Evolutionary conservation across 2,797 vertebrate species (phyloP).

Genomic region (Antrozous pallidus): DNA sequence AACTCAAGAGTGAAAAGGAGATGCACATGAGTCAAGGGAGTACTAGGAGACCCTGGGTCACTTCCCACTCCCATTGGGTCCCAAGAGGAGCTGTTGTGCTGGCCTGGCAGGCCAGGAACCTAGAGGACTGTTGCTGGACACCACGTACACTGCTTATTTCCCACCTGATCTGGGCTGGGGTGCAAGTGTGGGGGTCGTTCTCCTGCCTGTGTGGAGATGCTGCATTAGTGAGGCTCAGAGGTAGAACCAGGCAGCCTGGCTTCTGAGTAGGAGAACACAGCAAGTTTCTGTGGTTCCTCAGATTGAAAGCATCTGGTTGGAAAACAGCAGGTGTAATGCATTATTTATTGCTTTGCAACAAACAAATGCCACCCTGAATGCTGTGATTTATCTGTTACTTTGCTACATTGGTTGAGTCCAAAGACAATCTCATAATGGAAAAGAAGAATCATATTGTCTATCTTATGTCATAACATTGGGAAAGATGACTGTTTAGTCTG

Average conservation of each 20-base stretch:
- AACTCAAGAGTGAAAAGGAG: not conserved
- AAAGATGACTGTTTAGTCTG: not conserved
- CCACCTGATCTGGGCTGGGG: not conserved
- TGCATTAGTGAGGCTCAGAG: constrained; percentile 24
- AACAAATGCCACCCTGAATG: constrained; percentile 44
- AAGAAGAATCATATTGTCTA: not conserved
- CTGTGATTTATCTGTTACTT: constrained; percentile 13
- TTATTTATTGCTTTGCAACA: constrained; percentile 67
- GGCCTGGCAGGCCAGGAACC: not conserved
- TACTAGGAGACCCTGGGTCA: not conserved
- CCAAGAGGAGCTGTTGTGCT: not conserved
- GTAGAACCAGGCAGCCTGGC: constrained; percentile 43
- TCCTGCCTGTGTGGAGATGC: not conserved
- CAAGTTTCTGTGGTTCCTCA: constrained; percentile 50
- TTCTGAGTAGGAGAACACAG: constrained; percentile 47
- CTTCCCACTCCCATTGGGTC: not conserved
- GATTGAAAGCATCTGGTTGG: constrained; percentile 60
- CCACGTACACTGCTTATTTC: not conserved
- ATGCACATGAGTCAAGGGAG: not conserved
- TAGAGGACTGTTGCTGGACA: not conserved
- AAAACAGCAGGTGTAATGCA: constrained; percentile 56
- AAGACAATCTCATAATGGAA: not conserved
- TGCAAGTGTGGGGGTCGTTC: not conserved
- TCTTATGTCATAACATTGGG: not conserved
- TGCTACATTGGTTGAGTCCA: not conserved